Conservation (phyloP, 2,797 vertebrate genomes). For the Valencia hispanica region DNA sequence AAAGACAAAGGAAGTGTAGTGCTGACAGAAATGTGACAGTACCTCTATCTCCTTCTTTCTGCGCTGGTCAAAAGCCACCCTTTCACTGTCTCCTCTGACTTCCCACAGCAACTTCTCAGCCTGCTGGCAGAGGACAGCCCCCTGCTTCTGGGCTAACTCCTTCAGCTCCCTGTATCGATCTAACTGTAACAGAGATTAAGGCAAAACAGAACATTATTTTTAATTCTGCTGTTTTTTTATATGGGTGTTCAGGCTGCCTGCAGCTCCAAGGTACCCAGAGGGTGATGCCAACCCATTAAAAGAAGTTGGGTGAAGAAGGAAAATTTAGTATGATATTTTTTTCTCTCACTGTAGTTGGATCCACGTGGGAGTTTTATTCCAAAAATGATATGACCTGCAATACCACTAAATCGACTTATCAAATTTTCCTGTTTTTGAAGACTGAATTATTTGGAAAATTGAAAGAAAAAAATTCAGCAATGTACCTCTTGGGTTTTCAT, state of each 20-base stretch:
- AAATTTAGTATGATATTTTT: too few species aligned
- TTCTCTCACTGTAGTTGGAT: too few species aligned
- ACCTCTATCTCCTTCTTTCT: slow-evolving; percentile 88
- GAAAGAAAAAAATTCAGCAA: too few species aligned
- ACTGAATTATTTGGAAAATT: too few species aligned
- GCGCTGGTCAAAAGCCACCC: slow-evolving; percentile 83
- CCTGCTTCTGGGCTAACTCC: slow-evolving; percentile 83
- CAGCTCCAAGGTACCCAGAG: background rate
- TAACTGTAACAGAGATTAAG: slow-evolving; percentile 71
- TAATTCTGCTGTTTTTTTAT: too few species aligned
- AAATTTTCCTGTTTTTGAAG: too few species aligned
- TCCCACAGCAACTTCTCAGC: slow-evolving; percentile 88
- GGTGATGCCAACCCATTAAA: background rate
- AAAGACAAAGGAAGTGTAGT: background rate
- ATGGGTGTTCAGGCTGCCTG: background rate
- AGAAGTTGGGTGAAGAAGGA: too few species aligned
- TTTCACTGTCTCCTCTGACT: slow-evolving; percentile 84
- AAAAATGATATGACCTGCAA: too few species aligned
- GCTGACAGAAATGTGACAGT: slow-evolving; percentile 21
- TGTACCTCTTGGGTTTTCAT: too few species aligned
- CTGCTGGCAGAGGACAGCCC: slow-evolving; percentile 83
- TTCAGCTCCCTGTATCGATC: slow-evolving; percentile 88
- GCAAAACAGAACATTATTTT: slow-evolving; percentile 1
- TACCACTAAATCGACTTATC: too few species aligned
- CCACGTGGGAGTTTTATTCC: too few species aligned